Evolutionary conservation across 2,888 invertebrate species (phyloP), one percentile per base, ranked within the genome.

Genomic region (Thera obeliscata): DNA sequence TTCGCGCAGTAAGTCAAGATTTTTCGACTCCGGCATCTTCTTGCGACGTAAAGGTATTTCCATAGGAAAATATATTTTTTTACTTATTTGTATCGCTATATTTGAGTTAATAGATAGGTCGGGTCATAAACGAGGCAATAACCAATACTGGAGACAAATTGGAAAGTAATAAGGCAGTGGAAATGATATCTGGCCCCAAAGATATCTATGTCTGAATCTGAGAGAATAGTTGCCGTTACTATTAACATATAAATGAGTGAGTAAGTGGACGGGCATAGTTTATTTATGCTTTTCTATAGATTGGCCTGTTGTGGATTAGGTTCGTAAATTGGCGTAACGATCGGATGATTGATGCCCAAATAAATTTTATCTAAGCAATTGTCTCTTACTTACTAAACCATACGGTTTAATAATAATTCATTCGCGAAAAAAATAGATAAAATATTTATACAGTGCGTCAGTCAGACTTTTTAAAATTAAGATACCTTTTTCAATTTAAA

Each of bases 171-270:
- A 92, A 91, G 89, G 84, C 92, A 87, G 92, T 92, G 93, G 90
- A 91, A 93, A 93, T 92, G 91, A 93, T 93, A 92, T 92, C 90
- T 91, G 85, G 81, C 85, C 86, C 72, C 84, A 83, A 85, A 86
- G 83, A 86, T 92, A 93, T 93, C 90, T 90, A 70, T 84, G 81
- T 91, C 90, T 87, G 90, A 87, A 91, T 93, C 91, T 88, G 82
- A 81, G 82, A 83, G 86, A 86, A 87, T 69, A 86, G 86, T 87
- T 87, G 86, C 84, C 86, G 82, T 87, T 85, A 81, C 75, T 81
- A 93, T 93, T 93, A 92, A 87, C 93, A 93, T 93, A 93, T 93
- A 93, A 93, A 93, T 93, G 91, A 93, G 90, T 88, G 79, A 82
- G 89, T 93, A 89, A 93, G 92, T 93, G 91, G 92, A 89, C 91